Percentiles rank a stretch among this genome's conserved stretches.
Evolutionary conservation across 2,888 invertebrate species (phyloP).

Genomic region (Helicoverpa assulta): DNA sequence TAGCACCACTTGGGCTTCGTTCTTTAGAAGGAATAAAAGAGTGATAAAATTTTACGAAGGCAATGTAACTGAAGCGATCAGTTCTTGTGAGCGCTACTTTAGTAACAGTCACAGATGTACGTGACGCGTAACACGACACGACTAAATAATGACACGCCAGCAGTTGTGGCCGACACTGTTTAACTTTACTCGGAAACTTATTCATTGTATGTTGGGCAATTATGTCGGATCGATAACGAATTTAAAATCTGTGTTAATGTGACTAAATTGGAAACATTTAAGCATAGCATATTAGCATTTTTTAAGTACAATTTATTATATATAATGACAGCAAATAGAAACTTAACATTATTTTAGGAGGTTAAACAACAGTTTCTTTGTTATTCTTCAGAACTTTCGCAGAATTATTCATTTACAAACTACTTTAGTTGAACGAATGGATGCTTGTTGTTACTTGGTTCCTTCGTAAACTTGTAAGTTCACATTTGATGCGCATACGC

Average conservation of each 20-base stretch:
- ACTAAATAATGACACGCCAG: constrained; percentile 73
- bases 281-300: too few species aligned
- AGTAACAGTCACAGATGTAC: constrained; percentile 69
- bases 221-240: constrained; percentile 14
- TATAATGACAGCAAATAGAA: background rate
- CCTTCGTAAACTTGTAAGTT: too few species aligned
- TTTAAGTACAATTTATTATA: too few species aligned
- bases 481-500: background rate
- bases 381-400: too few species aligned
- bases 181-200: constrained; percentile 57
- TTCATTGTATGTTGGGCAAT: constrained; percentile 42
- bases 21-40: constrained; percentile 49
- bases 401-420: too few species aligned
- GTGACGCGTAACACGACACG: constrained; percentile 71
- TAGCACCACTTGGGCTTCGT: constrained; percentile 42
- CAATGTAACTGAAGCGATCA: constrained; percentile 51
- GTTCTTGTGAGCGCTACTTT: constrained; percentile 63
- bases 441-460: too few species aligned
- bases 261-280: too few species aligned
- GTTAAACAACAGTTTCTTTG: too few species aligned
- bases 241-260: background rate
- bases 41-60: constrained; percentile 55
- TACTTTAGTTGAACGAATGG: too few species aligned
- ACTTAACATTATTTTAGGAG: background rate
- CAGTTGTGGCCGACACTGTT: constrained; percentile 67